Evolutionary conservation across 2,113 vertebrate genomes (phyloP), one percentile per base, ranked within the genome.

Genomic region (Periophthalmus modestus): DNA sequence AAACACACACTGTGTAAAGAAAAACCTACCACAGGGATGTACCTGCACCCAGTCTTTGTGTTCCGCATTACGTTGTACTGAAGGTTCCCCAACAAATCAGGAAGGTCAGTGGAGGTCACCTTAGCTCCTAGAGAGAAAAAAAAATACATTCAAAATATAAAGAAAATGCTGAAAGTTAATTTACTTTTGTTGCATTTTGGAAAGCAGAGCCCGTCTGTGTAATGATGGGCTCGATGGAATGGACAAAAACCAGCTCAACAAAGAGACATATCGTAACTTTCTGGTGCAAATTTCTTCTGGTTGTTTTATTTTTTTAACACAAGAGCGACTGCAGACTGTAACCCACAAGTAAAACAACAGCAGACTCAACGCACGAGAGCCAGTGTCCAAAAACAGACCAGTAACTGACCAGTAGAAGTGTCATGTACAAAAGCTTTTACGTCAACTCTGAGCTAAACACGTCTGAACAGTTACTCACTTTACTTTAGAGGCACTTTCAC

Each of bases 31-130:
- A 85, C 7, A 5, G 97, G 97, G 19, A 88, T 87, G 69, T 98
- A 94, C 66, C 93, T 96, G 89, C 95, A 96, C 84, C 90, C 93
- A 52, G 66, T 88, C 77, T 94, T 96, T 7, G 96, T 98, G 78
- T 98, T 98, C 19, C 89, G 90, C 7, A 83, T 82, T 24, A 99
- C 28, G 0, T 99, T 99, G 84, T 96, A 94, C n/a, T 90, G 93
- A 73, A 99, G 93, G 87, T 99, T 99, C 66, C 94, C 94, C 78
- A 99, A 87, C 52, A 99, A 74, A 34, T 98, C 95, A 11, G 96
- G 96, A 21, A 99, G 85, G 79, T 99, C 98, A 13, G 97, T 99
- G 67, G 96, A 96, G 11, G 94, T 96, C 79, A 99, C 96, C 39
- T 91, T 89, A n/a, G 96, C 97, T 70, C 96, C 98, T 99, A 78